Percentiles rank a stretch among this genome's conserved stretches.
Evolutionary conservation across 2,888 invertebrate species (phyloP).

Genomic region (Chrysolina americana): DNA sequence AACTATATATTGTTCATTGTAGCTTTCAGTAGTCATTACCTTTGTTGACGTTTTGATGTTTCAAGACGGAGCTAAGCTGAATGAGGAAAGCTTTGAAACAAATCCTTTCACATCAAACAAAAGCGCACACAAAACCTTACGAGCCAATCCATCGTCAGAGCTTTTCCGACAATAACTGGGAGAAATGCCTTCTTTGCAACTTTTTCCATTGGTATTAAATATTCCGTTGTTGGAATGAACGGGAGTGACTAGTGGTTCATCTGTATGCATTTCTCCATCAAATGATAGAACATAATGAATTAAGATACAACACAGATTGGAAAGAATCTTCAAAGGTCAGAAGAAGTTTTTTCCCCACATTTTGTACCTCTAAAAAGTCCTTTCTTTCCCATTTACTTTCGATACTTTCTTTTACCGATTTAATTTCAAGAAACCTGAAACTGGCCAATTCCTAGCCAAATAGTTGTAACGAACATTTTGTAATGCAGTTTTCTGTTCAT

Average conservation of each 20-base stretch:
- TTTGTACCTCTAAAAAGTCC: too few species aligned
- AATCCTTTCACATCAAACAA: conserved; percentile 27
- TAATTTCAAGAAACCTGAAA: too few species aligned
- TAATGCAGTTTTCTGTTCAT: too few species aligned
- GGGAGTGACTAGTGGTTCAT: conserved; percentile 4
- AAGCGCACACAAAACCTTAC: conserved; percentile 27
- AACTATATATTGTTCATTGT: neutral
- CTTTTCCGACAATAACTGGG: conserved; percentile 41
- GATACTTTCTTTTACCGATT: too few species aligned
- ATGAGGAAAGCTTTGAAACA: conserved; percentile 24
- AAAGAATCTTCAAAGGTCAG: too few species aligned
- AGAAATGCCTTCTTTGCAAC: conserved; percentile 32
- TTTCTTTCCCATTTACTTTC: too few species aligned
- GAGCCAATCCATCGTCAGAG: conserved; percentile 44
- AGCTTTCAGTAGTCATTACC: conserved; percentile 1
- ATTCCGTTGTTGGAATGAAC: conserved; percentile 24
- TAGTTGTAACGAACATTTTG: too few species aligned
- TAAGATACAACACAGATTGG: neutral
- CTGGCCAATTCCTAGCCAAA: too few species aligned
- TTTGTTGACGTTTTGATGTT: conserved; percentile 15
- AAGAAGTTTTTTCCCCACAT: too few species aligned
- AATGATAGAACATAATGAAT: neutral
- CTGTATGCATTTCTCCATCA: too few species aligned
- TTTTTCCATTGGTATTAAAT: conserved; percentile 28
- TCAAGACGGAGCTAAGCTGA: neutral